Percentiles rank a stretch among this genome's conserved stretches.
Conservation (phyloP, 2,797 vertebrate genomes). For the Anabacerthia variegaticeps region DNA sequence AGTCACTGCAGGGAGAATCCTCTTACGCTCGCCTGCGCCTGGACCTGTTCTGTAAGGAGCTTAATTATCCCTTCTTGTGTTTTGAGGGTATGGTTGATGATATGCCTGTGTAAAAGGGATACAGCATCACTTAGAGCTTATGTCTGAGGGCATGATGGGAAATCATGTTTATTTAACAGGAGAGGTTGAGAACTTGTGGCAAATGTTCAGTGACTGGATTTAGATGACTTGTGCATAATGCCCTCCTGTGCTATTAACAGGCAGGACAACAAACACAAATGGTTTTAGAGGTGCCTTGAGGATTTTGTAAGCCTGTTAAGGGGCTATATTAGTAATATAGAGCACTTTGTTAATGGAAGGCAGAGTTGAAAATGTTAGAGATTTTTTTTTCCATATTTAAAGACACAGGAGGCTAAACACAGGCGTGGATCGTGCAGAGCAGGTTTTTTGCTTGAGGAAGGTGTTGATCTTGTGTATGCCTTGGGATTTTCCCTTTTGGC, state of each 20-base stretch:
- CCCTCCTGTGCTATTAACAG: background rate
- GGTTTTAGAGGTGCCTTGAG: background rate
- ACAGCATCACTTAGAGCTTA: background rate
- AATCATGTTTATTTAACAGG: background rate
- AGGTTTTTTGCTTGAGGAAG: constrained; percentile 21
- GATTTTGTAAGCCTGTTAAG: background rate
- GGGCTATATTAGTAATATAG: background rate
- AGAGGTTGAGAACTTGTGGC: background rate
- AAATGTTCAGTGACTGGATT: background rate
- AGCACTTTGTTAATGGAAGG: background rate
- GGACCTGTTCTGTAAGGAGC: constrained; percentile 13
- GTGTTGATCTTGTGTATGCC: background rate
- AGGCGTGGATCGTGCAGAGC: background rate
- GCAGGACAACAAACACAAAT: background rate
- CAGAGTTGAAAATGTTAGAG: background rate
- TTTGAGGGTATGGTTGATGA: background rate
- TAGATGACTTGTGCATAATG: background rate
- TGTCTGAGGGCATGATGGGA: background rate
- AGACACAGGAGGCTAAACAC: background rate
- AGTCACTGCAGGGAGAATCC: background rate
- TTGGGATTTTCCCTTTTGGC: constrained; percentile 47
- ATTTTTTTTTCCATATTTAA: background rate
- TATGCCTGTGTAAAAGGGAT: background rate
- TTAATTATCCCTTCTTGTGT: constrained; percentile 6
- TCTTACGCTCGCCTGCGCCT: background rate